Evolutionary conservation across 2,797 vertebrate genomes (phyloP).

Genomic region (Pristis pectinata): DNA sequence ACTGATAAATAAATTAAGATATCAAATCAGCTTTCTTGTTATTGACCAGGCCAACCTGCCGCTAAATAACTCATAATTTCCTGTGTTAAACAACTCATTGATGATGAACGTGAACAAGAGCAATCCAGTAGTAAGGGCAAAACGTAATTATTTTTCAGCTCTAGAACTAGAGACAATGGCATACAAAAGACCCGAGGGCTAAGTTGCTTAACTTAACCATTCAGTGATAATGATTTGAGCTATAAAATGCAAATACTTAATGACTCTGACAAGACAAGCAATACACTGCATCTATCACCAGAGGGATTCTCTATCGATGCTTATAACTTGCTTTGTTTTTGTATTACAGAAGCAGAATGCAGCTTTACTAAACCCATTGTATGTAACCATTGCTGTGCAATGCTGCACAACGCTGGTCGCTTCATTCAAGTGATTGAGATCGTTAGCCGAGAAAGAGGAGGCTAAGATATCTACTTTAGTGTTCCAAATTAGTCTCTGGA

Average conservation of each 20-base stretch:
- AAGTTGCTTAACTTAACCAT: background rate
- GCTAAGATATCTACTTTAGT: background rate
- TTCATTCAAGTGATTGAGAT: background rate
- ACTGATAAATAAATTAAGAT: too few relatives aligned
- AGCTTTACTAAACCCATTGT: background rate
- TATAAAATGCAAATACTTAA: slow-evolving; percentile 16
- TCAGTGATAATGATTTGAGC: background rate
- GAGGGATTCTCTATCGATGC: background rate
- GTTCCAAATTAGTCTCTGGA: background rate
- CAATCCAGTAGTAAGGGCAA: background rate
- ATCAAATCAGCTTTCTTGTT: too few relatives aligned
- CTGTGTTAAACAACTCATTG: background rate
- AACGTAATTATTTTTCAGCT: background rate
- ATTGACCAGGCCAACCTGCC: background rate
- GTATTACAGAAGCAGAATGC: background rate
- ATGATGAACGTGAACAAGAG: background rate
- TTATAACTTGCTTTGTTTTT: background rate
- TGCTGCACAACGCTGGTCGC: background rate
- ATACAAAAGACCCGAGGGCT: background rate
- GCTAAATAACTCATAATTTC: background rate
- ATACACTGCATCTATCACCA: background rate
- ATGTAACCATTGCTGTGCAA: background rate
- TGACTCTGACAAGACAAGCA: background rate
- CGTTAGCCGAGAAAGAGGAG: background rate
- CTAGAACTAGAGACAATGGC: background rate